Evolutionary conservation across 1,140 invertebrate species (phyloP).

Genomic region (Rhynchophorus ferrugineus): DNA sequence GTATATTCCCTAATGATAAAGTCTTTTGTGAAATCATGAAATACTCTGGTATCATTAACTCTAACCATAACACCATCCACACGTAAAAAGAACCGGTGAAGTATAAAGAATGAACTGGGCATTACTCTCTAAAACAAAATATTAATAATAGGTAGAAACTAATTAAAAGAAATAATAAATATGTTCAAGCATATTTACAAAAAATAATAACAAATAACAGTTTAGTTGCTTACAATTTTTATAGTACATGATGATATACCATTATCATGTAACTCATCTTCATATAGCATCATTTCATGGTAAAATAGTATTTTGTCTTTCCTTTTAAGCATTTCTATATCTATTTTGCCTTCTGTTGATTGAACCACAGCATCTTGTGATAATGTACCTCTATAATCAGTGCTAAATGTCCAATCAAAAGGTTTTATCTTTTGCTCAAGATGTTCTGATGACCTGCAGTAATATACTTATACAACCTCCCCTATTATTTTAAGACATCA

Average conservation of each 20-base stretch:
- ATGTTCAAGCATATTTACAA: background rate
- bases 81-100: conserved; percentile 85
- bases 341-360: conserved; percentile 69
- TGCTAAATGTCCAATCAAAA: conserved; percentile 99
- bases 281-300: conserved; percentile 87
- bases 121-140: conserved; percentile 77
- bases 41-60: conserved; percentile 87
- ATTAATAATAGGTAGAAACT: conserved; percentile 4
- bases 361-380: conserved; percentile 52
- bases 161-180: background rate
- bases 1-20: conserved; percentile 73
- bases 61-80: conserved; percentile 88
- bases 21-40: conserved; percentile 70
- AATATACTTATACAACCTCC: too few species aligned
- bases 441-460: conserved; percentile 51
- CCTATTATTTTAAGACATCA: too few species aligned
- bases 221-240: conserved; percentile 84
- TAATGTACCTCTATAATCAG: conserved; percentile 82
- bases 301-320: conserved; percentile 93
- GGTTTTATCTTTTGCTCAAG: conserved; percentile 73
- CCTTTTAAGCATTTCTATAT: conserved; percentile 83
- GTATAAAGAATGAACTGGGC: conserved; percentile 86
- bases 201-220: background rate
- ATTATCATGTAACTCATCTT: conserved; percentile 98
- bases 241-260: conserved; percentile 84